Conservation (phyloP, 2,113 vertebrate species). For the Vulpes lagopus region DNA sequence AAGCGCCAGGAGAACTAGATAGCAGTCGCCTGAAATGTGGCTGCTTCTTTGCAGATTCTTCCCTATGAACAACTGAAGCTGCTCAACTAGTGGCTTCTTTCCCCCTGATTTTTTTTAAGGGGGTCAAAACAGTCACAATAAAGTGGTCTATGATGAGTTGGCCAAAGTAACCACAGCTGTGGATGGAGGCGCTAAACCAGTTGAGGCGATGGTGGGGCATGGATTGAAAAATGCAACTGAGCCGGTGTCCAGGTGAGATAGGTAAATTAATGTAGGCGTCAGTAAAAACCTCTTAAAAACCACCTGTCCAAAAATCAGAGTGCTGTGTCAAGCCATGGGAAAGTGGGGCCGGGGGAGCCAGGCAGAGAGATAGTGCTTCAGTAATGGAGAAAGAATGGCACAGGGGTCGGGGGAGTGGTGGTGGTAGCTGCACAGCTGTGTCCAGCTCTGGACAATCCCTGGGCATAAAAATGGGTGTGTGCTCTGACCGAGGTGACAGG, state of each 20-base stretch:
- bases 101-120: not conserved
- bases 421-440: not conserved
- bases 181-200: too few species aligned
- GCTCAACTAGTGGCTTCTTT: not conserved
- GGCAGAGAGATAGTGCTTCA: not conserved
- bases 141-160: not conserved
- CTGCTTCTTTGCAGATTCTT: not conserved
- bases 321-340: too few species aligned
- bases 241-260: not conserved
- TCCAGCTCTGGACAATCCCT: not conserved
- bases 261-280: not conserved
- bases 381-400: not conserved
- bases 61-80: not conserved
- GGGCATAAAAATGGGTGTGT: too few species aligned
- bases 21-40: slow-evolving; percentile 54
- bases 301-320: not conserved
- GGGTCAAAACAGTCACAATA: not conserved
- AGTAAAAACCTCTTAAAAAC: not conserved
- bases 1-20: not conserved
- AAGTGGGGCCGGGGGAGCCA: not conserved
- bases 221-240: not conserved
- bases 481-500: accelerated
- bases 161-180: not conserved
- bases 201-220: not conserved
- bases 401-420: too few species aligned